These are phyloP conservation scores for Sebastolobus altivelis DNA, from an alignment of 2,797 vertebrate species.

Conservation along the genomic window DNA sequence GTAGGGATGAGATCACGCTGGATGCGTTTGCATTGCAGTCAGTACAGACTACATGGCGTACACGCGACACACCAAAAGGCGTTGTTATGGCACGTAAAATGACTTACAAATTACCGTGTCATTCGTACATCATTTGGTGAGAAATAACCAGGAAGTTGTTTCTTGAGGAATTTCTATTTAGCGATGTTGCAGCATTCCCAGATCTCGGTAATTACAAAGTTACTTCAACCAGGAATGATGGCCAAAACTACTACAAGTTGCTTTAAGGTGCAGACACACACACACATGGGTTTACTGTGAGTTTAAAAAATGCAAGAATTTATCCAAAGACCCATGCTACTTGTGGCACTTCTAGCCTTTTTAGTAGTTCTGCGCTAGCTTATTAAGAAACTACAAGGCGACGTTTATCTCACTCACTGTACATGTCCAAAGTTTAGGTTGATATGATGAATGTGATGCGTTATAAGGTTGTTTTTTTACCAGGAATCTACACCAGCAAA, in stretches of 20 bases:
- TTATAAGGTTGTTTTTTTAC: constrained; percentile 10
- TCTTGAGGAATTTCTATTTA: neutral
- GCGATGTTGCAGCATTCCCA: neutral
- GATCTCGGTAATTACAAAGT: neutral
- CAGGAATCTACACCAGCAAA: constrained; percentile 27
- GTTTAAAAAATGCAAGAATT: neutral
- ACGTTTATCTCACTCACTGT: neutral
- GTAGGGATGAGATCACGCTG: too few relatives aligned
- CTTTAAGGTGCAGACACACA: neutral
- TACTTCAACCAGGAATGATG: too few relatives aligned
- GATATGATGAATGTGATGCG: constrained; percentile 1
- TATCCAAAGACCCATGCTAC: neutral
- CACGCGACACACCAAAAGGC: too few relatives aligned
- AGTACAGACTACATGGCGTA: too few relatives aligned
- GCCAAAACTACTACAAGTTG: neutral
- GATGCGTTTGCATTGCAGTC: too few relatives aligned
- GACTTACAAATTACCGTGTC: too few relatives aligned
- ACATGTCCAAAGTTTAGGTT: constrained; percentile 3
- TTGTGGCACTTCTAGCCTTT: neutral
- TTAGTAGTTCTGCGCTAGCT: too few relatives aligned
- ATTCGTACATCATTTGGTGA: too few relatives aligned
- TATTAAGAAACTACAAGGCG: too few relatives aligned
- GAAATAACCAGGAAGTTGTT: too few relatives aligned
- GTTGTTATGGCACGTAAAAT: too few relatives aligned
- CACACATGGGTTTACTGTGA: too few relatives aligned